Conservation (phyloP, 1,140 invertebrate genomes). For the Drosophila aff. region DNA sequence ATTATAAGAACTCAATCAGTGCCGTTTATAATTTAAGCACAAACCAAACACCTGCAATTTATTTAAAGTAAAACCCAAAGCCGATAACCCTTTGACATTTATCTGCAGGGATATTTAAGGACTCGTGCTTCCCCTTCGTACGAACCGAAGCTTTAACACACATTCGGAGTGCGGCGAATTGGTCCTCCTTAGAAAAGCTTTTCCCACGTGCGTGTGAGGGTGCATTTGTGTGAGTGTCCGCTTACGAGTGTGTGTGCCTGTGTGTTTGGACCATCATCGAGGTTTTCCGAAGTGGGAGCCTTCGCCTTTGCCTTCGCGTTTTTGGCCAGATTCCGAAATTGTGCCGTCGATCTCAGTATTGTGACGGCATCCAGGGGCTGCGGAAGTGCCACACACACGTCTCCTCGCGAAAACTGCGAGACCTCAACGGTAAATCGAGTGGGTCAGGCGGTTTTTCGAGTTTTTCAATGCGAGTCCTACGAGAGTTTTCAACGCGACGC, state of each 20-base stretch:
- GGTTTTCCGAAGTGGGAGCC: conserved; percentile 46
- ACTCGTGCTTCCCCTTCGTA: conserved; percentile 6
- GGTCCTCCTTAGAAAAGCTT: conserved; percentile 2
- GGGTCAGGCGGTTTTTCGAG: conserved; percentile 6
- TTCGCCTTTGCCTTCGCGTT: conserved; percentile 43
- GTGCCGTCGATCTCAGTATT: conserved; percentile 58
- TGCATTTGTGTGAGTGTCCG: conserved; percentile 7
- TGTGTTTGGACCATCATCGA: conserved; percentile 42
- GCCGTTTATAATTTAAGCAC: too few species aligned
- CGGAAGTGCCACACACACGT: conserved; percentile 68
- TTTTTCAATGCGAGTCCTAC: conserved; percentile 1
- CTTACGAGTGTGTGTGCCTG: conserved; percentile 19
- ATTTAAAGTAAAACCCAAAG: neutral
- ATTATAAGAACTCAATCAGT: neutral
- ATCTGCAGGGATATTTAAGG: neutral
- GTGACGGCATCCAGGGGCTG: conserved; percentile 59
- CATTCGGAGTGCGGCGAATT: conserved; percentile 73
- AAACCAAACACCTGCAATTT: too few species aligned
- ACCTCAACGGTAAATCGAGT: conserved; percentile 23
- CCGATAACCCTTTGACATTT: conserved; percentile 2
- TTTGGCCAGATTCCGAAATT: conserved; percentile 28
- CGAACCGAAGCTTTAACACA: conserved; percentile 12
- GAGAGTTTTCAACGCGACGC: neutral
- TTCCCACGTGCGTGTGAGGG: neutral
- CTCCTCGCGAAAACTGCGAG: conserved; percentile 15